Conservation (phyloP, 2,797 vertebrate genomes). For the Poecilia velifera region DNA sequence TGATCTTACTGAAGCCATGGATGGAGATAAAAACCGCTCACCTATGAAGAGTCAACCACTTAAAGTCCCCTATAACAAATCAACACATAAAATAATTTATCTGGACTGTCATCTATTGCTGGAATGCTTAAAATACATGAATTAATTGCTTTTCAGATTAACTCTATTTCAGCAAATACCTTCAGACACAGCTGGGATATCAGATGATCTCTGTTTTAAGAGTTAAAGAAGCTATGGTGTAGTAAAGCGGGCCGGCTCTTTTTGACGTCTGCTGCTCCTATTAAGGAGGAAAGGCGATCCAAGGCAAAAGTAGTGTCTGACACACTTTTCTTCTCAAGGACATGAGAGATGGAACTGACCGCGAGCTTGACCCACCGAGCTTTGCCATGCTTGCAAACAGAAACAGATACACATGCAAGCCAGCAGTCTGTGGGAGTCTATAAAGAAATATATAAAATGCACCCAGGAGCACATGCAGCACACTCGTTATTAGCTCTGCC, state of each 20-base stretch:
- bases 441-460: slow-evolving; percentile 21
- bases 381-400: slow-evolving; percentile 22
- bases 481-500: slow-evolving; percentile 40
- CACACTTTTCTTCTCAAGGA: slow-evolving; percentile 62
- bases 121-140: background rate
- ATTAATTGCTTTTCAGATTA: slow-evolving; percentile 5
- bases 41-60: background rate
- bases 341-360: slow-evolving; percentile 53
- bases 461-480: slow-evolving; percentile 14
- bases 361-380: slow-evolving; percentile 36
- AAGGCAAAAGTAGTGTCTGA: slow-evolving; percentile 58
- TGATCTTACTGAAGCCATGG: slow-evolving; percentile 10
- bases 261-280: slow-evolving; percentile 44
- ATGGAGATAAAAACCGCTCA: slow-evolving; percentile 1
- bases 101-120: slow-evolving; percentile 15
- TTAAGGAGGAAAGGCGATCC: slow-evolving; percentile 46
- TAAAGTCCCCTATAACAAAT: background rate
- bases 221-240: slow-evolving; percentile 43
- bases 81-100: slow-evolving; percentile 10
- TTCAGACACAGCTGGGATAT: slow-evolving; percentile 8
- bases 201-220: slow-evolving; percentile 26
- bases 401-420: slow-evolving; percentile 6
- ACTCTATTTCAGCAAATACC: slow-evolving; percentile 22
- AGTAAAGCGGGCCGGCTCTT: slow-evolving; percentile 51
- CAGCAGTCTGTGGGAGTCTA: slow-evolving; percentile 12